phyloP scores from a whole-genome alignment of 1,140 invertebrate species.

The Bombus sibiricus region DNA sequence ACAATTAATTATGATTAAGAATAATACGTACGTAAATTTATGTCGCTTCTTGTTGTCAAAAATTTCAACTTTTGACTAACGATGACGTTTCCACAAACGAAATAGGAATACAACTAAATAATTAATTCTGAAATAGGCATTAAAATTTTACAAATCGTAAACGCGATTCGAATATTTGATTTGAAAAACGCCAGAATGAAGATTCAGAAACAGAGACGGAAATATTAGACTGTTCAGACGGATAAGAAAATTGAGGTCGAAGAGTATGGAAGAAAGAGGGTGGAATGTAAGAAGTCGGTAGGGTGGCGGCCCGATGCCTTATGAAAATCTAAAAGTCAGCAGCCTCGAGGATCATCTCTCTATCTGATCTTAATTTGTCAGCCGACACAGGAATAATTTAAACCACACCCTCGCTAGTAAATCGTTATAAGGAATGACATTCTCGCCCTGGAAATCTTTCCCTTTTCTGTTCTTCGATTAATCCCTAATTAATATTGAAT shows the following conservation, averaged over 20 bases:
- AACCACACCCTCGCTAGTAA: slow-evolving; percentile 60
- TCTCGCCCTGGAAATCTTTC: not conserved
- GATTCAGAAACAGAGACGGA: not conserved
- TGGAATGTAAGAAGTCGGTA: slow-evolving; percentile 39
- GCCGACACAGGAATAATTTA: slow-evolving; percentile 71
- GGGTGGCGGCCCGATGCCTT: slow-evolving; percentile 57
- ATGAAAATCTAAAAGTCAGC: slow-evolving; percentile 79
- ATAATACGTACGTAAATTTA: not conserved
- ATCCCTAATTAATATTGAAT: not conserved
- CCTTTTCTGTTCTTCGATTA: not conserved
- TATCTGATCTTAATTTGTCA: slow-evolving; percentile 80
- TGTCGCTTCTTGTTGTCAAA: not conserved
- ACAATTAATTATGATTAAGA: not conserved
- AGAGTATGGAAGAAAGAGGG: slow-evolving; percentile 9
- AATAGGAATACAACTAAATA: not conserved
- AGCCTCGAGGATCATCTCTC: slow-evolving; percentile 75
- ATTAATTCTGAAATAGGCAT: not conserved
- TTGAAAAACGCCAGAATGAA: not conserved
- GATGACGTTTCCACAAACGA: not conserved
- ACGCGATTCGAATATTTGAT: not conserved
- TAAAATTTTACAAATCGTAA: not conserved
- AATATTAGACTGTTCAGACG: slow-evolving; percentile 42
- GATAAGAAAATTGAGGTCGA: slow-evolving; percentile 73
- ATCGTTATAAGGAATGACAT: slow-evolving; percentile 60
- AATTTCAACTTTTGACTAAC: not conserved